phyloP scores from a whole-genome alignment of 2,113 vertebrate species.

The Periophthalmodon schlosseri region DNA sequence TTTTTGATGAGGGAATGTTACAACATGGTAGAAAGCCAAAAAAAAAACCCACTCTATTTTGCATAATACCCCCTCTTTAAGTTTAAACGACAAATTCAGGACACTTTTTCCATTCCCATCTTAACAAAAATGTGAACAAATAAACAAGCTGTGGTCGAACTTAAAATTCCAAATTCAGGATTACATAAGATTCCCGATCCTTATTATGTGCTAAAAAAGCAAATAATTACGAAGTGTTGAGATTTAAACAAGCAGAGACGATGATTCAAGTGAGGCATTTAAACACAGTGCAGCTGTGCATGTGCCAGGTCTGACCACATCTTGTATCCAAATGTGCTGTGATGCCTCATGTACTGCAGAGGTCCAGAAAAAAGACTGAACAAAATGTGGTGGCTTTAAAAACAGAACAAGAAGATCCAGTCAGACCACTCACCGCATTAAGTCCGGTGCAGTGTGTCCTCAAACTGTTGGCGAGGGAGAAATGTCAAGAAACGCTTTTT shows the following conservation, averaged over 20 bases:
- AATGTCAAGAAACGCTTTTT: conserved; percentile 7
- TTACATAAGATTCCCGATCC: neutral
- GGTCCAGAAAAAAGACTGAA: conserved; percentile 10
- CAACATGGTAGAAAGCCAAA: no score
- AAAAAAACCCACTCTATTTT: no score
- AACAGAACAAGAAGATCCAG: conserved; percentile 6
- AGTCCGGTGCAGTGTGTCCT: conserved; percentile 15
- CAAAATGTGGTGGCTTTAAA: conserved; percentile 2
- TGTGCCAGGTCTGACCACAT: conserved; percentile 38
- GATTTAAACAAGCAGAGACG: neutral
- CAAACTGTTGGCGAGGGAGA: conserved; percentile 17
- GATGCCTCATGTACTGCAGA: conserved; percentile 3
- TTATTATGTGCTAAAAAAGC: conserved; percentile 2
- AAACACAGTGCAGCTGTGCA: conserved; percentile 11
- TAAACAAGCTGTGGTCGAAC: neutral
- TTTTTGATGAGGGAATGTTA: no score
- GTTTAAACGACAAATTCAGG: no score
- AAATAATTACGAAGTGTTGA: neutral
- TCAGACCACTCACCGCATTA: conserved; percentile 10
- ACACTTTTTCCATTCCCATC: neutral
- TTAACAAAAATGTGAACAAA: neutral
- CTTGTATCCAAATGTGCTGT: neutral
- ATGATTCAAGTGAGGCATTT: neutral
- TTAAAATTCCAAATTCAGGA: neutral
- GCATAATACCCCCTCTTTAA: no score